Conservation (phyloP, 2,113 vertebrate species). For the Saimiri boliviensis region DNA sequence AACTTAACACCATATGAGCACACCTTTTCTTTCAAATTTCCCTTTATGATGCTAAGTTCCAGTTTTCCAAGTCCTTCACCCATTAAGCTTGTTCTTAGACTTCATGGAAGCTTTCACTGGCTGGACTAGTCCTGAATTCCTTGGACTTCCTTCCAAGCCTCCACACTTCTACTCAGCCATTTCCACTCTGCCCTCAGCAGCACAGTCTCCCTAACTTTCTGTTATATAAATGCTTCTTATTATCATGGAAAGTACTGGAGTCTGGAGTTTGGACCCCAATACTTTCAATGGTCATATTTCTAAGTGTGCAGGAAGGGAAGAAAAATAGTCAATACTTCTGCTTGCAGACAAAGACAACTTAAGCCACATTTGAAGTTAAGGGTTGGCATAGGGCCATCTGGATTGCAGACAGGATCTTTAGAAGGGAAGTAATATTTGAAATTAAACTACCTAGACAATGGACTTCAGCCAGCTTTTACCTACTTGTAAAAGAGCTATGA, state of each 20-base stretch:
- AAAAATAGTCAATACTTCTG: not conserved
- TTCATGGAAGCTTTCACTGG: not conserved
- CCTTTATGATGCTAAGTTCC: not conserved
- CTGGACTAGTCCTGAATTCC: not conserved
- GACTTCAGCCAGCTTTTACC: not conserved
- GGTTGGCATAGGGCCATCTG: not conserved
- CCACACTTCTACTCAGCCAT: not conserved
- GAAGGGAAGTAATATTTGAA: not conserved
- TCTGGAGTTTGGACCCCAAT: not conserved
- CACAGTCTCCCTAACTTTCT: not conserved
- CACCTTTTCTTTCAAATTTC: not conserved
- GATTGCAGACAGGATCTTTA: not conserved
- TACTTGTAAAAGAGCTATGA: not conserved
- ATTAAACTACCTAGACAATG: not conserved
- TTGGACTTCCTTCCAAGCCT: not conserved
- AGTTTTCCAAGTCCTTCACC: not conserved
- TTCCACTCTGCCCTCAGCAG: not conserved
- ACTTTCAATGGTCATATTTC: not conserved
- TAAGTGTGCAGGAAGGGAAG: not conserved
- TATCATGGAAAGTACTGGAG: not conserved
- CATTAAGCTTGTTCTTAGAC: not conserved
- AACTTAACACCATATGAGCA: not conserved
- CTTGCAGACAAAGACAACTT: not conserved
- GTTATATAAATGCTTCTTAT: not conserved
- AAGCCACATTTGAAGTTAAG: not conserved